phyloP scores from a whole-genome alignment of 1,140 invertebrate genomes.

The Pseudobourletiella spinata region DNA sequence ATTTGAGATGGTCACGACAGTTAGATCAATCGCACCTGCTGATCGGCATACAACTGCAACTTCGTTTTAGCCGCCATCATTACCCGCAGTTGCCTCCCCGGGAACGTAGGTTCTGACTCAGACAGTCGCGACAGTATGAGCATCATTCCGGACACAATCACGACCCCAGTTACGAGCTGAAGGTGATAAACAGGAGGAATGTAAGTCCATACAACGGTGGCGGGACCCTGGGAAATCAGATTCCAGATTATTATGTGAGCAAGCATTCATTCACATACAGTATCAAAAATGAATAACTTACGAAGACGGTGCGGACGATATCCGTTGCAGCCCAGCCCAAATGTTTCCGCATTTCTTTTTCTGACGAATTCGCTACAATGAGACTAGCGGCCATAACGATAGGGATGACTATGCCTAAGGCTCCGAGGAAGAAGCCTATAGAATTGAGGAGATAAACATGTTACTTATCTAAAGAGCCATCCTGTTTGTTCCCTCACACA shows the following conservation, averaged over 20 bases:
- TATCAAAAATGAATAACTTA: conserved; percentile 37
- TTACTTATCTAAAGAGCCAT: conserved; percentile 2
- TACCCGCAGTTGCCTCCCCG: conserved; percentile 12
- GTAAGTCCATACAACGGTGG: conserved; percentile 36
- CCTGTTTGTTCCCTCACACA: background rate
- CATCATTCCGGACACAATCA: conserved; percentile 18
- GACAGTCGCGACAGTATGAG: conserved; percentile 28
- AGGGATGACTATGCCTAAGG: conserved; percentile 28
- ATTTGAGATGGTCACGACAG: background rate
- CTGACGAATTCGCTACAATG: conserved; percentile 25
- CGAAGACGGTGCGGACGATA: conserved; percentile 30
- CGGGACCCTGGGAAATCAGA: conserved; percentile 38
- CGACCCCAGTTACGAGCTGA: conserved; percentile 23
- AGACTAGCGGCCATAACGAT: conserved; percentile 27
- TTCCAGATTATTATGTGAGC: background rate
- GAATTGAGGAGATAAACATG: conserved; percentile 1
- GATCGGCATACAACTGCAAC: background rate
- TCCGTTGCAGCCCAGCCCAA: conserved; percentile 23
- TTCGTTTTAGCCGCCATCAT: background rate
- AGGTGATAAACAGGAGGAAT: conserved; percentile 34
- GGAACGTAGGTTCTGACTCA: conserved; percentile 16
- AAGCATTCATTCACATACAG: background rate
- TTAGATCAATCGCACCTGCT: background rate
- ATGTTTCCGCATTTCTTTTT: conserved; percentile 24
- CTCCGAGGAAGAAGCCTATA: conserved; percentile 19